Evolutionary conservation across 2,888 invertebrate genomes (phyloP).

Genomic region (Pseudococcus viburni): DNA sequence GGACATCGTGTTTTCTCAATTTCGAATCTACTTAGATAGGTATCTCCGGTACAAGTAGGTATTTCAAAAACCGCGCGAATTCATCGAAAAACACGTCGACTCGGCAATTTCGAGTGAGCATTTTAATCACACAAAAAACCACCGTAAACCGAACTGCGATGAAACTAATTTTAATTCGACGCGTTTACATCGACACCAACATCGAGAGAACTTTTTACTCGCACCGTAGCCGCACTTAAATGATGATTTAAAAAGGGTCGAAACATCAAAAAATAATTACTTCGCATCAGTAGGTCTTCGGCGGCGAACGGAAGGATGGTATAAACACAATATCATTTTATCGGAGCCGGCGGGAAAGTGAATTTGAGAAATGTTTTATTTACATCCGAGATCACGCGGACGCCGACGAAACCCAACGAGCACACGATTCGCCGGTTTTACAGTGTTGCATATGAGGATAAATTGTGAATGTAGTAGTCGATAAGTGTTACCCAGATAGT

Average conservation of each 20-base stretch:
- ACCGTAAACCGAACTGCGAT: background rate
- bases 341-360: conserved; percentile 46
- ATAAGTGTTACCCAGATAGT: background rate
- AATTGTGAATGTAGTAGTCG: background rate
- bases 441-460: background rate
- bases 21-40: background rate
- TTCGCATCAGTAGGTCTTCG: background rate
- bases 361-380: conserved; percentile 49
- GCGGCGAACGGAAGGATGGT: background rate
- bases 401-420: conserved; percentile 4
- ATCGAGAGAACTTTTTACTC: background rate
- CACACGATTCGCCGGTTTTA: conserved; percentile 20
- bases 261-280: conserved; percentile 47
- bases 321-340: conserved; percentile 42
- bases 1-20: conserved; percentile 55
- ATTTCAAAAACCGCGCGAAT: background rate
- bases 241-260: conserved; percentile 25
- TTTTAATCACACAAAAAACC: background rate
- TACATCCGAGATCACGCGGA: conserved; percentile 45
- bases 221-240: background rate
- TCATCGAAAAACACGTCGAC: background rate
- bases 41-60: too few species aligned
- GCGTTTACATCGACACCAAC: background rate
- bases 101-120: background rate
- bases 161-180: conserved; percentile 6